phyloP scores from a whole-genome alignment of 2,113 vertebrate genomes.

The Paedocypris sp. region DNA sequence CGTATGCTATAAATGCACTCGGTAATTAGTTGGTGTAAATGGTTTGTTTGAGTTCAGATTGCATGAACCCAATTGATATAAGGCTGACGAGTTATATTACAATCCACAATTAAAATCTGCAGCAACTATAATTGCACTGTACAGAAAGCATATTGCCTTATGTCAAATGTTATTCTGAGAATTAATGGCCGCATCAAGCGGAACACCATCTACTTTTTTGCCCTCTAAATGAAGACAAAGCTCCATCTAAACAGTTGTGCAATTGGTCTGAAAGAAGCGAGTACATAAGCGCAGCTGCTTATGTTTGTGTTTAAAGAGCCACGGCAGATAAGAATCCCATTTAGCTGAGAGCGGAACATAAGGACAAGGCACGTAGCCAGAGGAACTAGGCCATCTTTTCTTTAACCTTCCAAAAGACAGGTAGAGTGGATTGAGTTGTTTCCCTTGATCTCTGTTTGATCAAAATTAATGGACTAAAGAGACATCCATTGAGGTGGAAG shows the following conservation, averaged over 20 bases:
- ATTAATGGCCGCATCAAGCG: background rate
- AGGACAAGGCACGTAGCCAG: conserved; percentile 11
- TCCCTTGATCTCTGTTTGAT: too few relatives aligned
- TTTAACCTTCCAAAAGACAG: too few relatives aligned
- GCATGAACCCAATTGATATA: too few relatives aligned
- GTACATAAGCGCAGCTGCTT: conserved; percentile 32
- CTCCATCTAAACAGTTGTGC: background rate
- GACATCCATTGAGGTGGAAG: too few relatives aligned
- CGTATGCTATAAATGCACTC: too few relatives aligned
- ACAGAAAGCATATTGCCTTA: background rate
- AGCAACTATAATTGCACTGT: background rate
- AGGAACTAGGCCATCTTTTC: conserved; percentile 26
- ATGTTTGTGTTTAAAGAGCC: conserved; percentile 40
- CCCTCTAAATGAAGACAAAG: background rate
- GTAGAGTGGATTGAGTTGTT: too few relatives aligned
- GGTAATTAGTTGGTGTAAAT: background rate
- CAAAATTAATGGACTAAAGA: too few relatives aligned
- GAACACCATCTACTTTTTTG: background rate
- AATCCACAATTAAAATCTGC: too few relatives aligned
- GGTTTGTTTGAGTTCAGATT: background rate
- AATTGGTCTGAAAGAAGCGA: conserved; percentile 22
- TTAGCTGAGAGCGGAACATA: conserved; percentile 12
- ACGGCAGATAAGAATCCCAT: conserved; percentile 40
- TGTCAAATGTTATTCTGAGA: background rate
- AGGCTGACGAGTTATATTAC: too few relatives aligned